Evolutionary conservation across 2,797 vertebrate species (phyloP).

Genomic region (Silurus lanzhouensis): DNA sequence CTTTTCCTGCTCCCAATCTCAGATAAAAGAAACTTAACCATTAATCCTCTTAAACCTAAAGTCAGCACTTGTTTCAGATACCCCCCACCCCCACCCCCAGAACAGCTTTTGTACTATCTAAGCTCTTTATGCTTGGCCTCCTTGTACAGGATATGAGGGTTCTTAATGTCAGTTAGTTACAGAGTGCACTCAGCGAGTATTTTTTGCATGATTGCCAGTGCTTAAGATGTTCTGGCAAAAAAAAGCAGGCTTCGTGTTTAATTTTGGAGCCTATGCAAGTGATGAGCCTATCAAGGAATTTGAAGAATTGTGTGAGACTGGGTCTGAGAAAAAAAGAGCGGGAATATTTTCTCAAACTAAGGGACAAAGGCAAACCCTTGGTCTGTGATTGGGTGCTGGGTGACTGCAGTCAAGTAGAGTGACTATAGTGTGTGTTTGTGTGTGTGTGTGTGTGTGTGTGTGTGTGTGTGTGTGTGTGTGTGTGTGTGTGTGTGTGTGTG

Average conservation of each 20-base stretch:
- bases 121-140: conserved; percentile 32
- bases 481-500: conserved; percentile 33
- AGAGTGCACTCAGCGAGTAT: conserved; percentile 19
- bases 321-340: conserved; percentile 20
- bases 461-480: too few species aligned
- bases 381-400: conserved; percentile 33
- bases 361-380: conserved; percentile 46
- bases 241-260: neutral
- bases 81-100: neutral
- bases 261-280: neutral
- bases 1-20: conserved; percentile 34
- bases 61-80: conserved; percentile 43
- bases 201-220: conserved; percentile 26
- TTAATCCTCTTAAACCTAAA: conserved; percentile 52
- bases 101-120: conserved; percentile 21
- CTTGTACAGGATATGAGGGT: conserved; percentile 40
- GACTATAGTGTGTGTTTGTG: conserved; percentile 40
- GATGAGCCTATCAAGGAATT: conserved; percentile 1
- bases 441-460: too few species aligned
- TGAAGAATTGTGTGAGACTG: conserved; percentile 18
- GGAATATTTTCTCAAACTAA: conserved; percentile 34
- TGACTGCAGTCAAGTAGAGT: conserved; percentile 50
- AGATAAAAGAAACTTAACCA: conserved; percentile 51
- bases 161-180: conserved; percentile 38
- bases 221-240: conserved; percentile 25